Percentiles rank a stretch among this genome's conserved stretches.
These are phyloP conservation scores for Agelaius phoeniceus DNA, from an alignment of 2,113 vertebrate genomes.

Conservation along the genomic window DNA sequence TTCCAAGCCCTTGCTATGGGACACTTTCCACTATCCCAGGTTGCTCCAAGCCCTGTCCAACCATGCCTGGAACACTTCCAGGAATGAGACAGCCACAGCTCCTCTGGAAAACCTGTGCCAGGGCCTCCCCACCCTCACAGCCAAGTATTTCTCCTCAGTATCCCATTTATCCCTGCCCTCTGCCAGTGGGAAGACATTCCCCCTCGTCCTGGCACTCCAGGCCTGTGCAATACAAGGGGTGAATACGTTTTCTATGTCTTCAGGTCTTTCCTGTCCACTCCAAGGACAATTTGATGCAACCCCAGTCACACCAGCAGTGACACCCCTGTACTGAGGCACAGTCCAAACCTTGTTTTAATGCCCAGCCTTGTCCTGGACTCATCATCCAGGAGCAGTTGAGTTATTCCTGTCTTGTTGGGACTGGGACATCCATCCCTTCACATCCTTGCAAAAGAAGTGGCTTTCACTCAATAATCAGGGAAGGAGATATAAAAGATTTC, in stretches of 20 bases:
- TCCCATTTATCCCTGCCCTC: background rate
- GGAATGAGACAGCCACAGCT: background rate
- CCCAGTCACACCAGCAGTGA: background rate
- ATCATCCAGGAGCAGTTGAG: background rate
- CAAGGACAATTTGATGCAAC: background rate
- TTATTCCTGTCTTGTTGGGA: background rate
- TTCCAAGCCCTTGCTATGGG: background rate
- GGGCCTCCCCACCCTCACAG: background rate
- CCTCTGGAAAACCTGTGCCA: background rate
- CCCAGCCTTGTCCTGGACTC: background rate
- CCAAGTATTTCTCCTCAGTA: background rate
- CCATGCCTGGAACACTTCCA: background rate
- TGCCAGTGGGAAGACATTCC: background rate
- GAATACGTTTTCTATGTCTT: background rate
- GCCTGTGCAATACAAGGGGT: rapidly evolving
- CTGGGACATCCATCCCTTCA: background rate
- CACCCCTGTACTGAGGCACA: no score
- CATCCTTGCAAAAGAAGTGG: background rate
- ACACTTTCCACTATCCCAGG: background rate
- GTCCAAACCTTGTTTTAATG: background rate
- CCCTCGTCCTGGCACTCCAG: background rate
- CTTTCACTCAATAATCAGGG: background rate
- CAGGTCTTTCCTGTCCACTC: background rate
- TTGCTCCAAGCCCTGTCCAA: background rate
- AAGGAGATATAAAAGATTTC: background rate